Percentiles rank a stretch among this genome's conserved stretches.
Evolutionary conservation across 2,888 invertebrate species (phyloP).

Genomic region (Bembecia ichneumoniformis): DNA sequence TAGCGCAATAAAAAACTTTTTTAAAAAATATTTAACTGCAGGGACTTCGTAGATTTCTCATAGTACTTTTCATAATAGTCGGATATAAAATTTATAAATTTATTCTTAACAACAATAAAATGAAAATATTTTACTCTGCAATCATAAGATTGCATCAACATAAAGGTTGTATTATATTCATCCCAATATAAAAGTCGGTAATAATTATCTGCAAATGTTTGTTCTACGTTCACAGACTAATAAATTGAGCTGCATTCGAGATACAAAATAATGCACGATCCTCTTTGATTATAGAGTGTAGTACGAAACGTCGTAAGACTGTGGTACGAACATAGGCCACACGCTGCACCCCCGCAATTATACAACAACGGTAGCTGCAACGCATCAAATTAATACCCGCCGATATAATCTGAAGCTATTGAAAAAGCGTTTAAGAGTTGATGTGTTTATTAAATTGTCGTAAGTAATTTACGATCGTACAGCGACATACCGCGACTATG

Average conservation of each 20-base stretch:
- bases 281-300: conserved; percentile 3
- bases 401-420: conserved; percentile 54
- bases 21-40: too few species aligned
- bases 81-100: too few species aligned
- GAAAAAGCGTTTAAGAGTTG: conserved; percentile 58
- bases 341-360: conserved; percentile 34
- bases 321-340: conserved; percentile 4
- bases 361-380: conserved; percentile 37
- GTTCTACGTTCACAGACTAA: conserved; percentile 7
- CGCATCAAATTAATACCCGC: conserved; percentile 54
- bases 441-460: conserved; percentile 69
- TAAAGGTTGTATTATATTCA: not conserved
- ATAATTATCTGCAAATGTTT: conserved; percentile 6
- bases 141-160: too few species aligned
- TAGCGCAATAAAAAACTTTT: too few species aligned
- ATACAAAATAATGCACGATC: conserved; percentile 10
- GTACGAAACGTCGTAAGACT: not conserved
- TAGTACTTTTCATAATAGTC: too few species aligned
- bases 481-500: conserved; percentile 12
- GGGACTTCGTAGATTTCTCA: too few species aligned
- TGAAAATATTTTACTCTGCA: too few species aligned
- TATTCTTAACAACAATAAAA: too few species aligned
- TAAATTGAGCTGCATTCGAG: conserved; percentile 5
- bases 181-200: not conserved
- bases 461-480: conserved; percentile 50